Base-by-base conservation (phyloP, 2,113 vertebrate genomes). In the Furnarius figulus region DNA sequence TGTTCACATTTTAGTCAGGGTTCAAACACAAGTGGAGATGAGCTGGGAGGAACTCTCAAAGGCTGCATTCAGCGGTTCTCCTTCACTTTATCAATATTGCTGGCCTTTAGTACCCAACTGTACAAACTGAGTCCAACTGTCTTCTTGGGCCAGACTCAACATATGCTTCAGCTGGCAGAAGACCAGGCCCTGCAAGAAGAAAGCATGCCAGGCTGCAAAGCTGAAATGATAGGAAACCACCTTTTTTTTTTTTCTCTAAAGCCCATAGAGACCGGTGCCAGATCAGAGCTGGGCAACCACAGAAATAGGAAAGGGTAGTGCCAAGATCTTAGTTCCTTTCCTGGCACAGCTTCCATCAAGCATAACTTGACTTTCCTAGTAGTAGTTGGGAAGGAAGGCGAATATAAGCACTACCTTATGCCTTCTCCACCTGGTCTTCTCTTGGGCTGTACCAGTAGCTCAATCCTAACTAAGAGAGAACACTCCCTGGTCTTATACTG, bases 321-420 rank as follows among this genome's bases (percentile, higher is more conserved):
- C 84, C 94, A 94, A 89, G 84, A 79, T 75, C 53, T 81, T 74
- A 82, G 40, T 74, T 91, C 24, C 91, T 79, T 82, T 91, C 50
- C 89, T 91, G 80, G 93, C 74, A 89, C 58, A 76, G 28, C 24
- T 89, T 95, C 40, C 70, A 42, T 68, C 62, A 82, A 65, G 74
- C 23, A 16, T 68, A 85, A 68, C 67, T 92, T 84, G 47, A 75
- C 73, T 81, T 90, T 87, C 70, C 37, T 47, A 56, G 62, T 55
- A 91, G 47, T 6, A 91, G 44, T 50, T 8, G 15, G 44, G 81
- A 94, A 82, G 61, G 66, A 77, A 92, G 74, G 90, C 23, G 67
- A 62, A 71, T 63, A 50, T 5, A 85, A 94, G 87, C 73, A 61
- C 58, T 63, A 85, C 70, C 37, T 77, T 75, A 39, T 71, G 53